Percentiles rank a stretch among this genome's conserved stretches.
These are phyloP conservation scores for Heliconius ethilla DNA, from an alignment of 2,888 invertebrate species.

Conservation along the genomic window DNA sequence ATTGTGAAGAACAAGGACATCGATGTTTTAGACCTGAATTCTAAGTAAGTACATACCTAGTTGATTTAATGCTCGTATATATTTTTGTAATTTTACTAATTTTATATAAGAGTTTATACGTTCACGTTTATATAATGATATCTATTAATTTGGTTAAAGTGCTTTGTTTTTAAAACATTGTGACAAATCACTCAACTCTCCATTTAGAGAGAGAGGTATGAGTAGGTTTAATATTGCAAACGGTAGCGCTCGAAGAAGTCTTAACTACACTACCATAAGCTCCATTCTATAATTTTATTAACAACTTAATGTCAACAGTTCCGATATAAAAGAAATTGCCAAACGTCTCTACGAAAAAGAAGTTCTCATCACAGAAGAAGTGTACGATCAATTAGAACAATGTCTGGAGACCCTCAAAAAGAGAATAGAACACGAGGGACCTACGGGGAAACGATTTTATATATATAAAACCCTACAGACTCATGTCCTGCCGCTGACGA, in stretches of 20 bases:
- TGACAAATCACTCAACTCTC: no score
- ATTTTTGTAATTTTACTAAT: no score
- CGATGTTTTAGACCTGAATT: slow-evolving; percentile 84
- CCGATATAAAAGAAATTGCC: slow-evolving; percentile 80
- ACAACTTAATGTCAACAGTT: slow-evolving; percentile 59
- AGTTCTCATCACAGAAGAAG: slow-evolving; percentile 81
- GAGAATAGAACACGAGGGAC: slow-evolving; percentile 83
- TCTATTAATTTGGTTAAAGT: no score
- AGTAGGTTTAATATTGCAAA: neutral
- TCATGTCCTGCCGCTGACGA: slow-evolving; percentile 87
- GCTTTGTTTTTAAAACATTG: no score
- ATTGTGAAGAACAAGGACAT: slow-evolving; percentile 83
- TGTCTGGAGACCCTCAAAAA: slow-evolving; percentile 84
- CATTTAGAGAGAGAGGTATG: no score
- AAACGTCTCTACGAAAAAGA: slow-evolving; percentile 77
- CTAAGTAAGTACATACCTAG: slow-evolving; percentile 73
- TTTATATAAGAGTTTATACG: no score
- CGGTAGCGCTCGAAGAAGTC: neutral
- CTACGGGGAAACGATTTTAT: slow-evolving; percentile 84
- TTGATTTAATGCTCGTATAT: neutral
- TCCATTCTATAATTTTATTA: neutral
- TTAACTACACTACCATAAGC: neutral
- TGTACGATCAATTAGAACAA: slow-evolving; percentile 81
- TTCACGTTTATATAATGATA: no score
- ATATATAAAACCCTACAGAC: slow-evolving; percentile 85